Conservation (phyloP, 1,140 invertebrate species). For the Conopomorpha cramerella region DNA sequence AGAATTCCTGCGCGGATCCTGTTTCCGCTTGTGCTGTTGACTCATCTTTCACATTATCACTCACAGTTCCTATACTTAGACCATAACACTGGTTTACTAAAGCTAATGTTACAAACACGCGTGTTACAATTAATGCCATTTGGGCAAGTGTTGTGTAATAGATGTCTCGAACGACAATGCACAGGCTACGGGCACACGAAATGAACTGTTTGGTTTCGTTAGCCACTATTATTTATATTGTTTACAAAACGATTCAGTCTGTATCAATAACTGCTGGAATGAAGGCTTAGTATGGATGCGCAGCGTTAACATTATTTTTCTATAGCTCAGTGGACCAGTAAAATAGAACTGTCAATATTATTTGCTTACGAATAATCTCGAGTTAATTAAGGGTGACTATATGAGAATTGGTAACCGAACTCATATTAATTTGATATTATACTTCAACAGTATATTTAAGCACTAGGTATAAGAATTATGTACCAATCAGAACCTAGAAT, state of each 20-base stretch:
- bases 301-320: no score
- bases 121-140: no score
- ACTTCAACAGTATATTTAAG: no score
- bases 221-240: conserved; percentile 55
- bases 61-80: conserved; percentile 18
- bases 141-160: no score
- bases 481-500: no score
- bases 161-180: not conserved
- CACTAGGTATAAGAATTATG: no score
- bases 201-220: conserved; percentile 26
- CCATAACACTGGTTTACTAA: conserved; percentile 13
- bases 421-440: no score
- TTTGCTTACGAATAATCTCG: no score
- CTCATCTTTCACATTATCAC: conserved; percentile 24
- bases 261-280: conserved; percentile 9
- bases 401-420: no score
- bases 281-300: conserved; percentile 23
- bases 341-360: no score
- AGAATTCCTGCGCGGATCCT: conserved; percentile 15
- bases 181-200: conserved; percentile 19
- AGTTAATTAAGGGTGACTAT: no score
- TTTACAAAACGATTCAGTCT: conserved; percentile 40
- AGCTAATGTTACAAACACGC: not conserved
- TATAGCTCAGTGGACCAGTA: no score
- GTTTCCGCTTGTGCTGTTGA: conserved; percentile 24